Conservation (phyloP, 2,888 invertebrate genomes). For the Polyommatus icarus region DNA sequence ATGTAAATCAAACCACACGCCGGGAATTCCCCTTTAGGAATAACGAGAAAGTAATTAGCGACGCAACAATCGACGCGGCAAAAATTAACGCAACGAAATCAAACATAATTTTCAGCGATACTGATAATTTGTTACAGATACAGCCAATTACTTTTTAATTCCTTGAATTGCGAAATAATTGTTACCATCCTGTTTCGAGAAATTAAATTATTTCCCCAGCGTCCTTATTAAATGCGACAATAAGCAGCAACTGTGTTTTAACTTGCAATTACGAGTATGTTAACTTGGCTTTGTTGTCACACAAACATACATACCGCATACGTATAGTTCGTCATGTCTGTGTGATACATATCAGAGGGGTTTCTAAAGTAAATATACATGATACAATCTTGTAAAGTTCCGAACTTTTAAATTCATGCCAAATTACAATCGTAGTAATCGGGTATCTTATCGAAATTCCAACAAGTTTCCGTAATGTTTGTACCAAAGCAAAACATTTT, state of each 20-base stretch:
- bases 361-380: neutral
- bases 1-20: conserved; percentile 26
- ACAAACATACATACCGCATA: too few relatives aligned
- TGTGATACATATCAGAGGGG: neutral
- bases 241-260: neutral
- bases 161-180: neutral
- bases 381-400: neutral
- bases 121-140: neutral
- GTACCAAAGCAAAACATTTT: neutral
- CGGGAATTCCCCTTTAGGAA: conserved; percentile 21
- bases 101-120: neutral
- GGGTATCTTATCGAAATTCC: neutral
- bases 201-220: neutral
- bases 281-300: too few relatives aligned
- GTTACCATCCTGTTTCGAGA: neutral
- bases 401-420: neutral
- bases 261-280: neutral
- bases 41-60: conserved; percentile 19
- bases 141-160: neutral
- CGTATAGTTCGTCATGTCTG: too few relatives aligned
- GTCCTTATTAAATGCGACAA: neutral
- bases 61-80: neutral
- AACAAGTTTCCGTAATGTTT: neutral
- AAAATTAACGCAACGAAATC: neutral
- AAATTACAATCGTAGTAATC: neutral